phyloP scores from a whole-genome alignment of 92 coral and sea anemone species.

The Epizoanthus illoricatus region DNA sequence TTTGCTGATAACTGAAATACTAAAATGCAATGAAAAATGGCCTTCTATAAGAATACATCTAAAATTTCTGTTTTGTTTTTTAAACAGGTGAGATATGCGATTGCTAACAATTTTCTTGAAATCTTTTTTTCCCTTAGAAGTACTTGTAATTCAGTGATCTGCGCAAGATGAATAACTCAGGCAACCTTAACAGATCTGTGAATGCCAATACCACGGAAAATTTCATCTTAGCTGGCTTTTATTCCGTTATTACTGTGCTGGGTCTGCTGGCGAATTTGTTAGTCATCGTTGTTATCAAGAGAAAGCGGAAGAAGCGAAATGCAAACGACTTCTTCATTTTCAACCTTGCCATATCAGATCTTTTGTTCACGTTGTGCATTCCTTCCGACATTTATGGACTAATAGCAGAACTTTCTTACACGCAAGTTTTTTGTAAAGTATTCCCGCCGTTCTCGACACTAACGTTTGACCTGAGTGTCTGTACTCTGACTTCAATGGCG shows the following conservation, averaged over 20 bases:
- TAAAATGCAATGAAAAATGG: background rate
- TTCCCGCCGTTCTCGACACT: slow-evolving; percentile 28
- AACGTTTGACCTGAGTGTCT: slow-evolving; percentile 32
- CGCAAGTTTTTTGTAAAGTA: slow-evolving; percentile 10
- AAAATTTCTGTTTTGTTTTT: background rate
- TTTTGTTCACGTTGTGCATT: slow-evolving; percentile 28
- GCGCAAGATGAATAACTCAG: slow-evolving; percentile 22
- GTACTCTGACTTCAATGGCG: slow-evolving; percentile 31
- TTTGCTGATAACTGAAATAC: too few relatives aligned
- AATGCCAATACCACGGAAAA: slow-evolving; percentile 2
- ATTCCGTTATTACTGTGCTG: slow-evolving; percentile 19
- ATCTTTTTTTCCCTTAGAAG: background rate
- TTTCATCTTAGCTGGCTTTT: slow-evolving; percentile 30
- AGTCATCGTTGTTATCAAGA: slow-evolving; percentile 25
- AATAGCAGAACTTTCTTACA: background rate
- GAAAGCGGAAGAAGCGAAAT: slow-evolving; percentile 21
- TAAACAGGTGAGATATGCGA: background rate
- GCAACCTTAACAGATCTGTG: background rate
- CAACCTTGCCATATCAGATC: slow-evolving; percentile 29
- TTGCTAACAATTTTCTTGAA: background rate
- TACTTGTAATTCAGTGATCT: background rate
- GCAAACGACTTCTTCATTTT: slow-evolving; percentile 35
- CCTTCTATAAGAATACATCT: background rate
- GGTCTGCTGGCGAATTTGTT: slow-evolving; percentile 23
- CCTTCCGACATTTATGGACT: slow-evolving; percentile 33